Conservation (phyloP, 2,113 vertebrate species). For the Dipodomys merriami region DNA sequence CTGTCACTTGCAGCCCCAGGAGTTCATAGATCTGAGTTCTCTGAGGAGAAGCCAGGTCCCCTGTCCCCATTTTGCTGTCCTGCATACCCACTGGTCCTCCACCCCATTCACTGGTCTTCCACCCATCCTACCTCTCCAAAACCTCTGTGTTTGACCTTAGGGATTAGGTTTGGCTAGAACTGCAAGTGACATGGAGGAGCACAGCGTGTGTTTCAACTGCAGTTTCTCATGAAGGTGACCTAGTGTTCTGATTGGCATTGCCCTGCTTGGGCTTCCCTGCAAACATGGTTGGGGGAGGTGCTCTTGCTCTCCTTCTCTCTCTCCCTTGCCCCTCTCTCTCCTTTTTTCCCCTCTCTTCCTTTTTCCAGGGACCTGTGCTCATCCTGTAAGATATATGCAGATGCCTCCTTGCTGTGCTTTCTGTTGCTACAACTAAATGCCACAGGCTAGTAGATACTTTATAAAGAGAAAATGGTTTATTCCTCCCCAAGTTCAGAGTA, state of each 20-base stretch:
- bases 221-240: accelerated
- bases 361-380: not conserved
- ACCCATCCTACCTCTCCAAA: not conserved
- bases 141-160: not conserved
- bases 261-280: not conserved
- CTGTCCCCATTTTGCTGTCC: too few relatives aligned
- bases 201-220: accelerated
- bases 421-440: not conserved
- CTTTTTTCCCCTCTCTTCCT: too few relatives aligned
- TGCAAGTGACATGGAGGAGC: accelerated
- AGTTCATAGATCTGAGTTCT: too few relatives aligned
- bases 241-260: not conserved
- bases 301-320: too few relatives aligned
- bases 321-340: too few relatives aligned
- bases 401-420: not conserved
- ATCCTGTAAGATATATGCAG: not conserved
- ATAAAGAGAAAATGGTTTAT: not conserved
- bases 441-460: not conserved
- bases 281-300: too few relatives aligned
- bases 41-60: not conserved
- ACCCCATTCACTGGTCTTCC: too few relatives aligned
- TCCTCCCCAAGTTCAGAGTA: not conserved
- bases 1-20: not conserved
- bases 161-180: accelerated
- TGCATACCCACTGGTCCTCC: too few relatives aligned